Conservation (phyloP, 64 coral and sea anemone species). For the Pocillopora damicornis region DNA sequence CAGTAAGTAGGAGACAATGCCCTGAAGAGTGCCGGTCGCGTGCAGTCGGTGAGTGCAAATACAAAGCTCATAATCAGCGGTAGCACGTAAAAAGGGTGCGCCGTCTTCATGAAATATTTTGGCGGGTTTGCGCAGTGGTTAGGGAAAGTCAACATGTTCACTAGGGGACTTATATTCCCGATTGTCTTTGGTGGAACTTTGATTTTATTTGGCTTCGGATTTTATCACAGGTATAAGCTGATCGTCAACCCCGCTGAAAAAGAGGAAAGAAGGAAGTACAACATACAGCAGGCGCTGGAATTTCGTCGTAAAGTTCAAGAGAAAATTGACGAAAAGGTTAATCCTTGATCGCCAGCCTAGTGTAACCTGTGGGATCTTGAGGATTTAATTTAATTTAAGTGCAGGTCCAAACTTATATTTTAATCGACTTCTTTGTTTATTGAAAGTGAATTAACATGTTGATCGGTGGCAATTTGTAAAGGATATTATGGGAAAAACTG, state of each 20-base stretch:
- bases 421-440: background rate
- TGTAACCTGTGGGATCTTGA: too few relatives aligned
- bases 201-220: slow-evolving; percentile 73
- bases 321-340: slow-evolving; percentile 65
- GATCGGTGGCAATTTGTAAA: background rate
- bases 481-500: background rate
- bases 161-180: slow-evolving; percentile 65
- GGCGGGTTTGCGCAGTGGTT: too few relatives aligned
- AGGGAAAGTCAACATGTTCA: slow-evolving; percentile 14
- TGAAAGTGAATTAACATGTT: background rate
- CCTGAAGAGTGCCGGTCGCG: too few relatives aligned
- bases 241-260: slow-evolving; percentile 65
- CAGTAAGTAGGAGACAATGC: too few relatives aligned
- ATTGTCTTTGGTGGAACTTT: slow-evolving; percentile 74
- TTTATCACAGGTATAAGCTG: slow-evolving; percentile 82
- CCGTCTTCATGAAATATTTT: background rate
- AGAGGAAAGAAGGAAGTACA: slow-evolving; percentile 56
- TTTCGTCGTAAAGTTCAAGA: slow-evolving; percentile 72
- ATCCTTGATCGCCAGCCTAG: background rate
- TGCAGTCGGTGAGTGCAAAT: too few relatives aligned
- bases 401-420: too few relatives aligned
- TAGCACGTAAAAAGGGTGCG: background rate
- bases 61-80: background rate
- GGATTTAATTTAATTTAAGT: too few relatives aligned
- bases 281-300: slow-evolving; percentile 66